phyloP scores from a whole-genome alignment of 2,797 vertebrate species.

The Parauchenoglanis punctatus region DNA sequence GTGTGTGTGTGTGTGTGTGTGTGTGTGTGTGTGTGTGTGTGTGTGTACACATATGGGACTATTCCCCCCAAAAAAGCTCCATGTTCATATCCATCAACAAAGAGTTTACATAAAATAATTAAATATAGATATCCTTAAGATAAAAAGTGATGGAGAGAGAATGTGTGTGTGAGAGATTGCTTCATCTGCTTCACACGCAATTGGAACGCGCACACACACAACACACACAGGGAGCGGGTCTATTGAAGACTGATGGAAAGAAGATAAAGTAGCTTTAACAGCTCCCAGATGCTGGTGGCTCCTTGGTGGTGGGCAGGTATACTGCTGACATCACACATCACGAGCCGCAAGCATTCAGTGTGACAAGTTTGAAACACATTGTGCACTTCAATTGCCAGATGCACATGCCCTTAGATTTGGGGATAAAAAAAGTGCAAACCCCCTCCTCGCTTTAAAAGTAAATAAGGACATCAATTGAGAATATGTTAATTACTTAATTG shows the following conservation, averaged over 20 bases:
- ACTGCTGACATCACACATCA: slow-evolving; percentile 68
- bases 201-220: slow-evolving; percentile 28
- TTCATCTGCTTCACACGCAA: slow-evolving; percentile 35
- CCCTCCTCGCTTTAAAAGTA: slow-evolving; percentile 11
- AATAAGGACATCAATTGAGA: slow-evolving; percentile 18
- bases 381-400: slow-evolving; percentile 61
- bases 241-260: slow-evolving; percentile 56
- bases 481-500: background rate
- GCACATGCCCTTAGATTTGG: slow-evolving; percentile 61
- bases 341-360: slow-evolving; percentile 67
- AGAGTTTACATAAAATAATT: background rate
- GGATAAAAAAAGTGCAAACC: background rate
- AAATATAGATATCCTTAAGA: slow-evolving; percentile 12
- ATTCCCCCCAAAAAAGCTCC: background rate
- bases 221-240: slow-evolving; percentile 35
- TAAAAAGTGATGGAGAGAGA: background rate
- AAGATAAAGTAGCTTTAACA: slow-evolving; percentile 73
- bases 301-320: slow-evolving; percentile 73
- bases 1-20: background rate
- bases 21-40: background rate
- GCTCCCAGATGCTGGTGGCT: slow-evolving; percentile 72
- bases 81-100: background rate
- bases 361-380: slow-evolving; percentile 80
- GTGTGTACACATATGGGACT: background rate
- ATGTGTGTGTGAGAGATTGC: background rate